Conservation (phyloP, 2,113 vertebrate species). For the Xiphias gladius region DNA sequence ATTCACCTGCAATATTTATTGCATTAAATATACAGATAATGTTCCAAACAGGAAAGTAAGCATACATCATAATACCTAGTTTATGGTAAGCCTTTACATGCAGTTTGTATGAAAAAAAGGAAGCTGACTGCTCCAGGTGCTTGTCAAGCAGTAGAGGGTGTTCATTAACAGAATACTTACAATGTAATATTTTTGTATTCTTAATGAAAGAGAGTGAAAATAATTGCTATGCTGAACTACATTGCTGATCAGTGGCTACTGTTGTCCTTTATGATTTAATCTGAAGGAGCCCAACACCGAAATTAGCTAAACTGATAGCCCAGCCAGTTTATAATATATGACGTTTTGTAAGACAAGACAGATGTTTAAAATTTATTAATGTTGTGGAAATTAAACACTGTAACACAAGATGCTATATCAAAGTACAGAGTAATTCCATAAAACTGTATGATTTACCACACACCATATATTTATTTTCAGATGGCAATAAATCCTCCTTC, state of each 20-base stretch:
- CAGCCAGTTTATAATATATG: not conserved
- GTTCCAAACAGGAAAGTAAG: not conserved
- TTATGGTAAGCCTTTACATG: not conserved
- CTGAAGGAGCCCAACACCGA: not conserved
- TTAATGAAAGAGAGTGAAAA: not conserved
- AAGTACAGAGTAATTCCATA: constrained; percentile 40
- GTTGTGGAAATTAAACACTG: constrained; percentile 19
- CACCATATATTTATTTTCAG: constrained; percentile 42
- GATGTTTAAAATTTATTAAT: constrained; percentile 21
- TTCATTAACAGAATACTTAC: not conserved
- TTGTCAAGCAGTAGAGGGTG: not conserved
- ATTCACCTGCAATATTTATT: not conserved
- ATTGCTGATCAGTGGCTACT: not conserved
- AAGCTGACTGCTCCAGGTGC: not conserved
- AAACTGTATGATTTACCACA: constrained; percentile 48
- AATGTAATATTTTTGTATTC: not conserved
- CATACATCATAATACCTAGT: not conserved
- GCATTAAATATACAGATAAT: not conserved
- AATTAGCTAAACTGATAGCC: constrained; percentile 5
- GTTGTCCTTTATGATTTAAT: constrained; percentile 8
- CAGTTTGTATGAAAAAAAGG: not conserved
- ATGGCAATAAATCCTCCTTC: constrained; percentile 47
- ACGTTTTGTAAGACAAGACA: not conserved
- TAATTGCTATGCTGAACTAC: not conserved
- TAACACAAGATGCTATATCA: constrained; percentile 9